phyloP scores from a whole-genome alignment of 2,113 vertebrate genomes.

The Seriola quinqueradiata region DNA sequence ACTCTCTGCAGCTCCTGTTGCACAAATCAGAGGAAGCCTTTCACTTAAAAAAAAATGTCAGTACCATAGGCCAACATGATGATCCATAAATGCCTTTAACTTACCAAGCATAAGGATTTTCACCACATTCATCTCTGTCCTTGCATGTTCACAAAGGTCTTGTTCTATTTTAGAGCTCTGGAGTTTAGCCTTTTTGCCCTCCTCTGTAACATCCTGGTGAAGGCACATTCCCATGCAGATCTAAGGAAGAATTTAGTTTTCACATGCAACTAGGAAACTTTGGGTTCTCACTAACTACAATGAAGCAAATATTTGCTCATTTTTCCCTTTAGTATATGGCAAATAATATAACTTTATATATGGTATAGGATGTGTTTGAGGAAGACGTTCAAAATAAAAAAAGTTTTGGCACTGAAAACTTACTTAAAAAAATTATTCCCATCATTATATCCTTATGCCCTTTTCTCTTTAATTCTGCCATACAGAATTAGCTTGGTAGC shows the following conservation, averaged over 20 bases:
- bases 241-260: slow-evolving; percentile 34
- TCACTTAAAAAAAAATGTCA: background rate
- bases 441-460: too few species aligned
- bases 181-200: slow-evolving; percentile 76
- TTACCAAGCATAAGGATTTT: slow-evolving; percentile 84
- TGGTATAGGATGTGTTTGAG: background rate
- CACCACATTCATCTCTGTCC: slow-evolving; percentile 72
- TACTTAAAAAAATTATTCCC: too few species aligned
- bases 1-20: slow-evolving; percentile 82
- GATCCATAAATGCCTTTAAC: background rate
- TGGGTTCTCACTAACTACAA: background rate
- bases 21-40: background rate
- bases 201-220: slow-evolving; percentile 68
- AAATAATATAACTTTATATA: background rate
- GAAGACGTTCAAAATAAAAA: background rate
- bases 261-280: background rate
- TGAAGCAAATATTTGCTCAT: background rate
- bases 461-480: too few species aligned
- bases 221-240: slow-evolving; percentile 77
- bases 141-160: slow-evolving; percentile 77
- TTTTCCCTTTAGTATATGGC: background rate
- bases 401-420: background rate
- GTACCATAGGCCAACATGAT: background rate
- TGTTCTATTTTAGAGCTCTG: slow-evolving; percentile 77
- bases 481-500: too few species aligned